Evolutionary conservation across 2,888 invertebrate species (phyloP).

Genomic region (Leptopilina syphax): DNA sequence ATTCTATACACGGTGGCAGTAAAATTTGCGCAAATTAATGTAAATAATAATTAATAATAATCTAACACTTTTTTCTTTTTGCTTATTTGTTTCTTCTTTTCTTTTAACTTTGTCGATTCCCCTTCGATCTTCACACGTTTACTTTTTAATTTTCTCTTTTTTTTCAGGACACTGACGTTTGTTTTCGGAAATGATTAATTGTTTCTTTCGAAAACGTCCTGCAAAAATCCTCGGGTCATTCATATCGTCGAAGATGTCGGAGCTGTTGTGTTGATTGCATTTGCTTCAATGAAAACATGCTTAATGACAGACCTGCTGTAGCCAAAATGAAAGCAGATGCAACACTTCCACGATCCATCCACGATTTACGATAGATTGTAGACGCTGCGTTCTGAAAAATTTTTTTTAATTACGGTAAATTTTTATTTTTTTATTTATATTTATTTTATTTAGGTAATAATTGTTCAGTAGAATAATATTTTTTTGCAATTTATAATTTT

Average conservation of each 20-base stretch:
- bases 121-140: constrained; percentile 17
- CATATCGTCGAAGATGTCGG: constrained; percentile 54
- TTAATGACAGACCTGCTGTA: constrained; percentile 70
- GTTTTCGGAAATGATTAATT: constrained; percentile 22
- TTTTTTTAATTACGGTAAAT: neutral
- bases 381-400: constrained; percentile 59
- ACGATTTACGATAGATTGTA: constrained; percentile 60
- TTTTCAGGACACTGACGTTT: constrained; percentile 15
- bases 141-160: constrained; percentile 19
- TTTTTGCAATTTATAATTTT: too few relatives aligned
- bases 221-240: constrained; percentile 49
- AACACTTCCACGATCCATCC: constrained; percentile 62
- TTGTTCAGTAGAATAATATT: neutral
- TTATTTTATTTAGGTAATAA: neutral
- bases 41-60: constrained; percentile 32
- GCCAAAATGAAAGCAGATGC: constrained; percentile 69
- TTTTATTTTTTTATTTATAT: constrained; percentile 4
- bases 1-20: neutral
- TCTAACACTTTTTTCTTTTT: neutral
- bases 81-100: neutral
- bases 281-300: constrained; percentile 71
- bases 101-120: neutral
- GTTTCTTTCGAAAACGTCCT: constrained; percentile 33
- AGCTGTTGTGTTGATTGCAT: constrained; percentile 65
- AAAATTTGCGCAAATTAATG: constrained; percentile 22